Percentiles rank a stretch among this genome's conserved stretches.
These are phyloP conservation scores for Melanotaenia boesemani DNA, from an alignment of 2,797 vertebrate genomes.

Conservation along the genomic window DNA sequence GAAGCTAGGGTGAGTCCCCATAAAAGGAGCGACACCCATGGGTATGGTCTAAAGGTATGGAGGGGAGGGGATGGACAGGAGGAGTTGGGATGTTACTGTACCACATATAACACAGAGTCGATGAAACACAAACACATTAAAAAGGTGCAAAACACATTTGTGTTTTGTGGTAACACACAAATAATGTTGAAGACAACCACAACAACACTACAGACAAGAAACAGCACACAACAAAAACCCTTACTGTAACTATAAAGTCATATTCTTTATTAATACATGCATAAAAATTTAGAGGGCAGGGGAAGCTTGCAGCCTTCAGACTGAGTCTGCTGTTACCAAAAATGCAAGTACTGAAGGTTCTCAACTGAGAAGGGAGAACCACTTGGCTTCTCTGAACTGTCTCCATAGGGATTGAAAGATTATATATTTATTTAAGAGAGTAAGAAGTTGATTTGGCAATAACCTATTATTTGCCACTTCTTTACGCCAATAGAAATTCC, in stretches of 20 bases:
- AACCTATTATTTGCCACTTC: constrained; percentile 47
- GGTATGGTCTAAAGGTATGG: constrained; percentile 78
- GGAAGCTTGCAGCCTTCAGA: constrained; percentile 32
- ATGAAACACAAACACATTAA: constrained; percentile 47
- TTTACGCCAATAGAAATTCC: constrained; percentile 61
- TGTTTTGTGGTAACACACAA: constrained; percentile 13
- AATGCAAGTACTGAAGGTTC: constrained; percentile 24
- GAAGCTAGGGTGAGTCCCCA: constrained; percentile 89
- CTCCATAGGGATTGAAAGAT: constrained; percentile 22
- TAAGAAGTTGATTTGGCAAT: constrained; percentile 43
- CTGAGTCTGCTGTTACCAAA: constrained; percentile 16
- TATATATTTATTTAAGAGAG: constrained; percentile 12
- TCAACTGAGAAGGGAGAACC: constrained; percentile 9
- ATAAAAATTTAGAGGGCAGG: constrained; percentile 22
- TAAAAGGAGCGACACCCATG: constrained; percentile 81
- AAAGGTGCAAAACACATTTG: background rate
- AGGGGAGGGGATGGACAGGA: constrained; percentile 67
- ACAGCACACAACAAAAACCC: constrained; percentile 28
- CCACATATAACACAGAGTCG: constrained; percentile 65
- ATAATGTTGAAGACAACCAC: constrained; percentile 13
- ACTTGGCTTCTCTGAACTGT: constrained; percentile 7
- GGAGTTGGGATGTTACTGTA: constrained; percentile 78
- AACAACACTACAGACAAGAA: constrained; percentile 25
- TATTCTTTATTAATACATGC: constrained; percentile 44
- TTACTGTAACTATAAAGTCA: constrained; percentile 5